A percentile compares a stretch with the other conserved stretches of the same genome.
Evolutionary conservation across 2,888 invertebrate genomes (phyloP).

Genomic region (Colostygia pectinataria): DNA sequence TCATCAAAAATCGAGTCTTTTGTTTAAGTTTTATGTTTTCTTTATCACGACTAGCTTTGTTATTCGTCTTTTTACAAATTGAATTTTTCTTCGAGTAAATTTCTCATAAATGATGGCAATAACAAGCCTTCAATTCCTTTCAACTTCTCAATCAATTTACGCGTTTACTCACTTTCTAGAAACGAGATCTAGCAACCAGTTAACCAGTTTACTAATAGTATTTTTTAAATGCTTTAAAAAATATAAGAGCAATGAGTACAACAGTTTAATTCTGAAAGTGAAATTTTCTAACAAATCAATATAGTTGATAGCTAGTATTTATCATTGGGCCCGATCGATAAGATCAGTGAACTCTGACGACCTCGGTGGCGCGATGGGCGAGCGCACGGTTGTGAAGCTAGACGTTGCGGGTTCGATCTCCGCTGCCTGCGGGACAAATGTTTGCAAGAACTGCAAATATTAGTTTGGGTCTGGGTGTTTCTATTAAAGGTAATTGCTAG

Average conservation of each 20-base stretch:
- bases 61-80: background rate
- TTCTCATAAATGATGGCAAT: slow-evolving; percentile 2
- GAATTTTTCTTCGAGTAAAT: slow-evolving; percentile 10
- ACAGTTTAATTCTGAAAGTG: slow-evolving; percentile 6
- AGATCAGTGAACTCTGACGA: no score
- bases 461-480: no score
- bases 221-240: background rate
- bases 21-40: no score
- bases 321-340: no score
- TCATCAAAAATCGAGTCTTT: background rate
- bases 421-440: no score
- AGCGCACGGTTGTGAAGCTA: no score
- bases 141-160: slow-evolving; percentile 11
- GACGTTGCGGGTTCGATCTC: no score
- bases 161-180: slow-evolving; percentile 31
- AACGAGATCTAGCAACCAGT: slow-evolving; percentile 15
- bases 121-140: background rate
- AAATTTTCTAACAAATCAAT: slow-evolving; percentile 4
- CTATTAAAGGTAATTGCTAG: no score
- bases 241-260: background rate
- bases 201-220: slow-evolving; percentile 5
- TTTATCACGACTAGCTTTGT: no score
- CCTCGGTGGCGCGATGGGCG: no score
- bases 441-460: no score
- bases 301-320: no score